Base-by-base conservation (phyloP, 2,888 invertebrate genomes). In the Hypolimnas misippus region DNA sequence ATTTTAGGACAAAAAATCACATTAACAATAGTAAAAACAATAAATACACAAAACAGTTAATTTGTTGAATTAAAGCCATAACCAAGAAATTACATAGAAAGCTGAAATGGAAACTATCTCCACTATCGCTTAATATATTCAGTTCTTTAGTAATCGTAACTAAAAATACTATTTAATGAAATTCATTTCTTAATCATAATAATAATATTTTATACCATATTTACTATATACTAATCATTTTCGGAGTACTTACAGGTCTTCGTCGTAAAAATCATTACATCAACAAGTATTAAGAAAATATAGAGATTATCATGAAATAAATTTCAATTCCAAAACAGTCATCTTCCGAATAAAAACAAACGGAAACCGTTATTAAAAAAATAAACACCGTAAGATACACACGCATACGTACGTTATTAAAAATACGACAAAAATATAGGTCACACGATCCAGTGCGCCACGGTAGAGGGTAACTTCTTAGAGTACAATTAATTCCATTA, bases 261-360 rank as follows among this genome's bases (percentile, higher is more conserved):
- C 44, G 70, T 62, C 73, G 66, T 77, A 69, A 50, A 65, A 65
- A 70, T 74, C 73, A 70, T 67, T 71, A 78, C 76, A 72, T 79
- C 76, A 71, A 82, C 85, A 88, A 81, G 84, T 76, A 76, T 83
- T 86, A 87, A 79, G 81, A 89, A 89, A 90, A 89, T 89, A 89
- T 85, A 65, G 81, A 77, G 76, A 78, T 77, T 76, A 69, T 73
- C 75, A 74, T 77, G 72, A 83, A 86, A 83, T 77, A 76, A 83
- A 76, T 70, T 74, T 89, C 89, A 90, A 89, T 91, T 89, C 89
- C 89, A 79, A 82, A 81, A 76, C 71, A 81, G 68, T 67, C 67
- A 67, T 70, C 72, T 65, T 70, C 31, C 29, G 44, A 60, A 60
- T 52, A 10, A 49, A 62, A 58, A 55, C 54, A 62, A 55, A 54